phyloP scores from a whole-genome alignment of 2,888 invertebrate species.

The Allolobophora icterica region DNA sequence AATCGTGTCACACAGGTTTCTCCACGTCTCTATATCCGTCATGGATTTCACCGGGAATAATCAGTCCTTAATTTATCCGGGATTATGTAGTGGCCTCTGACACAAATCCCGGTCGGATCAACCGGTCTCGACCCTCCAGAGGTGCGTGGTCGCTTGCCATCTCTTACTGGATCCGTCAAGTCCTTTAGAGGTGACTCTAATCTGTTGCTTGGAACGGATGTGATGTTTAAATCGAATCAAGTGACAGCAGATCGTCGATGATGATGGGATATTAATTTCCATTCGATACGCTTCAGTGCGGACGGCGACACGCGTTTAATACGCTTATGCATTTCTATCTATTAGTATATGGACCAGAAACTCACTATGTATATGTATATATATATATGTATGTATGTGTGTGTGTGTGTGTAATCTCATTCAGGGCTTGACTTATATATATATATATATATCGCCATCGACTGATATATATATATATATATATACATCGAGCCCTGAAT shows the following conservation, averaged over 20 bases:
- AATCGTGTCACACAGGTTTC: too few species aligned
- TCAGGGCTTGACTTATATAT: too few species aligned
- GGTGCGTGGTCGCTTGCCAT: not conserved
- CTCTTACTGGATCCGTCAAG: not conserved
- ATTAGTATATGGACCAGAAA: not conserved
- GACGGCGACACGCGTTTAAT: not conserved
- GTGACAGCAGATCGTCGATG: not conserved
- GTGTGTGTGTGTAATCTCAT: too few species aligned
- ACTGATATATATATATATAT: too few species aligned
- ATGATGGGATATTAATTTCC: constrained; percentile 3
- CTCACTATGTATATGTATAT: not conserved
- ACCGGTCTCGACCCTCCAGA: not conserved
- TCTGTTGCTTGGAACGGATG: not conserved
- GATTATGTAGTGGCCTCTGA: not conserved
- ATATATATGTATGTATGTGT: too few species aligned
- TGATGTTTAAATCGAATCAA: not conserved
- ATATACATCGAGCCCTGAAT: too few species aligned
- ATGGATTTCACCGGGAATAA: not conserved
- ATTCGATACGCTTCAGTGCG: not conserved
- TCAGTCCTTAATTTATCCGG: not conserved
- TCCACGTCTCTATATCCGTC: too few species aligned
- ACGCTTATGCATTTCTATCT: not conserved
- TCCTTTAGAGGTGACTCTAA: not conserved
- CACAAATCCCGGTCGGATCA: not conserved
- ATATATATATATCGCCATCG: too few species aligned